Conservation (phyloP, 2,113 vertebrate species). For the Electrona antarctica region DNA sequence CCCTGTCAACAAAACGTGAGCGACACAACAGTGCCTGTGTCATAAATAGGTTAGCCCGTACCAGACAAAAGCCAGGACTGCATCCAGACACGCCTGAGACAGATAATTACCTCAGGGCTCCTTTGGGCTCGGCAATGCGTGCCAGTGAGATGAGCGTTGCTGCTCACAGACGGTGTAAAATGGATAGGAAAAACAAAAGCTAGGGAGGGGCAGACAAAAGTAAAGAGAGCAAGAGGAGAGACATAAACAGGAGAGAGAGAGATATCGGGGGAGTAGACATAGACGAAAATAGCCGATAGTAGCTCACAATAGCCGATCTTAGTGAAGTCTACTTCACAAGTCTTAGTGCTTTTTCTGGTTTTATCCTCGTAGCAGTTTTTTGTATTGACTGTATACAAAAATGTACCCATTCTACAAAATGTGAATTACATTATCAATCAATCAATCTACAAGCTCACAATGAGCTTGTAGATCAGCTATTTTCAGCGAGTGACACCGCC, state of each 20-base stretch:
- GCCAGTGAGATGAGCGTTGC: conserved; percentile 46
- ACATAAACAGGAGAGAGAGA: conserved; percentile 2
- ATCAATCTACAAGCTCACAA: too few relatives aligned
- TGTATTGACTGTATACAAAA: too few relatives aligned
- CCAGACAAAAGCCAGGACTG: conserved; percentile 34
- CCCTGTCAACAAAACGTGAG: background rate
- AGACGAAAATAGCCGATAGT: too few relatives aligned
- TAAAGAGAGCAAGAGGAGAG: background rate
- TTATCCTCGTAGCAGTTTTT: too few relatives aligned
- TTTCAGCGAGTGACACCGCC: too few relatives aligned
- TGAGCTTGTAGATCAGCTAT: too few relatives aligned
- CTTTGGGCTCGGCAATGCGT: conserved; percentile 31
- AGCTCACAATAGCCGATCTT: too few relatives aligned
- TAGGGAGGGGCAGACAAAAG: conserved; percentile 19
- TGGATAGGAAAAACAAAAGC: conserved; percentile 43
- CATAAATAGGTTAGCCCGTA: conserved; percentile 35
- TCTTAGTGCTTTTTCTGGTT: too few relatives aligned
- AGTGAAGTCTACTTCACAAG: too few relatives aligned
- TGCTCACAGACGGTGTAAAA: conserved; percentile 35
- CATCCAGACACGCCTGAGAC: conserved; percentile 62
- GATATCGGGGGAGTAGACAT: background rate
- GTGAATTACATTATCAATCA: too few relatives aligned
- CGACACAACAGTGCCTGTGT: conserved; percentile 11
- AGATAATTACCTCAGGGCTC: conserved; percentile 49
- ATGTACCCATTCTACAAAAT: too few relatives aligned